Evolutionary conservation across 2,113 vertebrate species (phyloP), one percentile per base, ranked within the genome.

Genomic region (Puffinus mauretanicus): DNA sequence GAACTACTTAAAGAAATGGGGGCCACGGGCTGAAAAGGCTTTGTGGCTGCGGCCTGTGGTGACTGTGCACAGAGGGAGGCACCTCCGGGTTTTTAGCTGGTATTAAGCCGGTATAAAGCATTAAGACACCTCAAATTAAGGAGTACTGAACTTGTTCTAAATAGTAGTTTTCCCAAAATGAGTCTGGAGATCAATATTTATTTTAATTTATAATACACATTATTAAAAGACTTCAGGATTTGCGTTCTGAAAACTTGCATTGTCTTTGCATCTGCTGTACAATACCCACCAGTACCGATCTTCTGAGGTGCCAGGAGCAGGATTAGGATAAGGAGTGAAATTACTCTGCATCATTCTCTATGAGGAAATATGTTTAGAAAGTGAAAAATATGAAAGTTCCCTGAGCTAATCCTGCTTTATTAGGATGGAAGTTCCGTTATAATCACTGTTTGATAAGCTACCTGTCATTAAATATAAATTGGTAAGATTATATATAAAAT

Each of bases 261-360:
- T 42, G 49, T 52, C 30, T 55, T n/a, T 55, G 24, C 13, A 3
- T 69, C 20, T 30, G 64, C 25, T 3, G 0, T 20, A 1, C 34
- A 5, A 11, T 17, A 7, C n/a, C 0, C n/a, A 32, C 25, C 12
- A 7, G 19, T 8, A 11, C 19, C 2, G 5, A 17, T 17, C 60
- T 38, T 24, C 47, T 32, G 44, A 34, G 38, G 2, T 52, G 34
- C 22, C 16, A 19, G 42, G 20, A 36, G 40, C 30, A 9, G 60
- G 8, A 6, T 49, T 25, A 11, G 67, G 60, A 9, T 60, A 27
- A n/a, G 17, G 22, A 16, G 25, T 2, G 8, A 25, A 80, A 30
- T 25, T 13, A 2, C 16, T 18, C 29, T 75, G 36, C 17, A 3
- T 38, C 19, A 4, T 60, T 34, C 22, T 52, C 34, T 67, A 0